phyloP scores from a whole-genome alignment of 2,113 vertebrate genomes.

The Chaenogobius annularis region DNA sequence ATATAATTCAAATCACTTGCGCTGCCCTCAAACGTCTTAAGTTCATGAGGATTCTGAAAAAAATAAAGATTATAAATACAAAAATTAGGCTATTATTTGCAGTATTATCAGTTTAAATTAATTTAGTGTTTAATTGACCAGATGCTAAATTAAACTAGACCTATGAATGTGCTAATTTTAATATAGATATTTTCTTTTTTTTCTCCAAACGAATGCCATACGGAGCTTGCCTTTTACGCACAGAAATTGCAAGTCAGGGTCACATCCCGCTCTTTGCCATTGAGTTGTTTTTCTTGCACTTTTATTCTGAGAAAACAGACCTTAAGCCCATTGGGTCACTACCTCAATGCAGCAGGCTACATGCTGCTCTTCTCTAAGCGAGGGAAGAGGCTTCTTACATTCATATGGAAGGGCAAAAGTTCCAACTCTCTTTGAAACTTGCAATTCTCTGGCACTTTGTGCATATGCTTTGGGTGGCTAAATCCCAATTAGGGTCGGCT shows the following conservation, averaged over 20 bases:
- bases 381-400: slow-evolving; percentile 38
- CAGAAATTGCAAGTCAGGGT: slow-evolving; percentile 37
- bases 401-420: slow-evolving; percentile 84
- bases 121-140: too few relatives aligned
- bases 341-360: slow-evolving; percentile 54
- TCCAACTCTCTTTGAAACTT: slow-evolving; percentile 86
- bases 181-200: background rate
- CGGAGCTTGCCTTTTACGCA: slow-evolving; percentile 2
- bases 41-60: background rate
- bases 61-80: too few relatives aligned
- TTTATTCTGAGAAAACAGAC: slow-evolving; percentile 36
- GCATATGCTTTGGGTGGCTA: slow-evolving; percentile 98
- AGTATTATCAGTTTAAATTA: too few relatives aligned
- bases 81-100: too few relatives aligned
- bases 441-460: slow-evolving; percentile 94
- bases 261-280: slow-evolving; percentile 64
- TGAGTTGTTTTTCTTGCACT: slow-evolving; percentile 42
- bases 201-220: background rate
- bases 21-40: background rate
- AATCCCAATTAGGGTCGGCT: slow-evolving; percentile 99
- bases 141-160: too few relatives aligned
- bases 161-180: background rate
- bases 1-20: slow-evolving; percentile 45
- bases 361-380: slow-evolving; percentile 22
- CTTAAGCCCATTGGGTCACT: slow-evolving; percentile 56